Percentiles rank a stretch among this genome's conserved stretches.
Evolutionary conservation across 1,140 invertebrate species (phyloP).

Genomic region (Calycopis cecrops): DNA sequence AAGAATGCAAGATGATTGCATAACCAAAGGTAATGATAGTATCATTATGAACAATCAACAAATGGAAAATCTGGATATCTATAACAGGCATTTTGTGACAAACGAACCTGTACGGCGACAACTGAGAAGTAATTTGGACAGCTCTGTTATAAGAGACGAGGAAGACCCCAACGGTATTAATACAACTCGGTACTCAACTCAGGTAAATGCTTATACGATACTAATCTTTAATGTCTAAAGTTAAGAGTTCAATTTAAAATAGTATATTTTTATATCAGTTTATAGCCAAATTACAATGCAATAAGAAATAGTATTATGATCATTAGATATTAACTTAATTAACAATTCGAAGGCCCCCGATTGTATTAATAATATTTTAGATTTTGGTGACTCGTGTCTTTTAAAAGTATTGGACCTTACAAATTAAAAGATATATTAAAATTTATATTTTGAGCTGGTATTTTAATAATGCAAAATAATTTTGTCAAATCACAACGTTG

Average conservation of each 20-base stretch:
- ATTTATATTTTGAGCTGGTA: too few species aligned
- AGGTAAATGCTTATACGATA: conserved; percentile 45
- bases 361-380: too few species aligned
- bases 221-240: conserved; percentile 26
- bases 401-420: too few species aligned
- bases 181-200: conserved; percentile 54
- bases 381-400: too few species aligned
- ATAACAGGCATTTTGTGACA: conserved; percentile 44
- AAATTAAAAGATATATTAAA: too few species aligned
- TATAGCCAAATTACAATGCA: conserved; percentile 39
- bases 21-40: conserved; percentile 35
- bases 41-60: conserved; percentile 35
- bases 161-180: conserved; percentile 41
- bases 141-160: conserved; percentile 48
- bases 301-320: conserved; percentile 64
- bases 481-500: too few species aligned
- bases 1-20: conserved; percentile 41
- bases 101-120: conserved; percentile 48
- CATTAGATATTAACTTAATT: too few species aligned
- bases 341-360: too few species aligned
- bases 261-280: too few species aligned
- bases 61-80: conserved; percentile 41
- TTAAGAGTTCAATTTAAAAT: too few species aligned
- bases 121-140: conserved; percentile 41
- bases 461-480: too few species aligned